Evolutionary conservation across 2,113 vertebrate genomes (phyloP), one percentile per base, ranked within the genome.

Genomic region (Cathartes aura): DNA sequence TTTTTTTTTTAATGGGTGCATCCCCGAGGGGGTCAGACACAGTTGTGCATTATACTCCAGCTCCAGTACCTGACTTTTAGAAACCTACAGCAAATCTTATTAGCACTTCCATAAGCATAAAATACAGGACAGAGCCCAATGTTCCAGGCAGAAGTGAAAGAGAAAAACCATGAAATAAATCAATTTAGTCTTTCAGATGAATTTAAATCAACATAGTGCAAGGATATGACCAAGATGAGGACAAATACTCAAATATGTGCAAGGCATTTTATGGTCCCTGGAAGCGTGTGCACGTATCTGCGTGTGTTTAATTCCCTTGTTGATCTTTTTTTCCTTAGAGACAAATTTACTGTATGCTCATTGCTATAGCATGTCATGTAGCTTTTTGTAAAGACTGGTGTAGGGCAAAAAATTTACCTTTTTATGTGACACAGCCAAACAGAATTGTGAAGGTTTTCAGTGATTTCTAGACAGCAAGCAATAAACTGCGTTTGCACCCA

Each of bases 401-500:
- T 90, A 94, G 90, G 89, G 96, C 96, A 95, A 96, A 98, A 97
- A 97, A 98, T 98, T 97, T 96, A 95, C 97, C 90, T 97, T 98
- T 97, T 93, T 89, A 97, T 97, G 90, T 96, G 96, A 96, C 94
- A 95, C 74, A 95, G 94, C 89, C 96, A 95, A 95, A 96, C 93
- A 96, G 97, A 98, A 98, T 95, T 96, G 97, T 97, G 91, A 98
- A 97, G 97, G 96, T 97, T 98, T 98, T 95, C 97, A 97, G 98
- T 97, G 97, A 98, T 98, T 98, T 98, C 97, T 96, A 98, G 98
- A 98, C 97, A 98, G 97, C 97, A 97, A 98, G 98, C 97, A 98
- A 98, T 98, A 98, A 98, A 98, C 97, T 95, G 97, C 97, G 95
- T 98, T 99, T 99, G 98, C 98, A 99, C 98, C 96, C 97, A 98